phyloP scores from a whole-genome alignment of 2,797 vertebrate species.

The Pelodytes ibericus region DNA sequence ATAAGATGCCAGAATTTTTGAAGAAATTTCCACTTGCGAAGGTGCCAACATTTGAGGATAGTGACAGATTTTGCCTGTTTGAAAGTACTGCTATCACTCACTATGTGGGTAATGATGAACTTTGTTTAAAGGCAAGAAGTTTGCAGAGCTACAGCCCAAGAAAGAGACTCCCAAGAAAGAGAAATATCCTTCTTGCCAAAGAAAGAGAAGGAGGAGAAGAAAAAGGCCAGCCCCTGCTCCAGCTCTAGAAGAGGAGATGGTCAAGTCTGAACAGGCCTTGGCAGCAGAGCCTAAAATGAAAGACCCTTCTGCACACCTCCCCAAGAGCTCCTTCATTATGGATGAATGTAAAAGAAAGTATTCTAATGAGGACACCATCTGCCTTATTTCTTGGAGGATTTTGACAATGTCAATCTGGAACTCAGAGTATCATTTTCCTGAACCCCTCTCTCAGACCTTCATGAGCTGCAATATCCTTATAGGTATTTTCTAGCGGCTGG shows the following conservation, averaged over 20 bases:
- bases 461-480: slow-evolving; percentile 96
- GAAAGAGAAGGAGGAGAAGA: slow-evolving; percentile 87
- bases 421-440: slow-evolving; percentile 81
- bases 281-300: slow-evolving; percentile 89
- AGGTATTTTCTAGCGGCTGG: slow-evolving; percentile 92
- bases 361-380: slow-evolving; percentile 93
- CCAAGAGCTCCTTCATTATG: slow-evolving; percentile 84
- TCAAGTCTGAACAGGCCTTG: slow-evolving; percentile 85
- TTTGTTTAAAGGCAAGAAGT: slow-evolving; percentile 87
- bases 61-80: slow-evolving; percentile 93
- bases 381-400: too few species aligned
- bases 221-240: slow-evolving; percentile 62
- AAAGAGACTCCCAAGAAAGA: slow-evolving; percentile 88
- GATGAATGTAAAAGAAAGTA: slow-evolving; percentile 96
- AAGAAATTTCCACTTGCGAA: slow-evolving; percentile 90
- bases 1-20: slow-evolving; percentile 88
- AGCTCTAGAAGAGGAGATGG: slow-evolving; percentile 79
- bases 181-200: slow-evolving; percentile 82
- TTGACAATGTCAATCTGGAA: slow-evolving; percentile 88
- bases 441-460: slow-evolving; percentile 85
- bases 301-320: slow-evolving; percentile 87
- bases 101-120: slow-evolving; percentile 89
- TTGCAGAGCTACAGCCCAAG: slow-evolving; percentile 89
- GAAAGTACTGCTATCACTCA: slow-evolving; percentile 97
- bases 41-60: slow-evolving; percentile 92